Conservation (phyloP, 2,797 vertebrate genomes). For the Apogon talboti region DNA sequence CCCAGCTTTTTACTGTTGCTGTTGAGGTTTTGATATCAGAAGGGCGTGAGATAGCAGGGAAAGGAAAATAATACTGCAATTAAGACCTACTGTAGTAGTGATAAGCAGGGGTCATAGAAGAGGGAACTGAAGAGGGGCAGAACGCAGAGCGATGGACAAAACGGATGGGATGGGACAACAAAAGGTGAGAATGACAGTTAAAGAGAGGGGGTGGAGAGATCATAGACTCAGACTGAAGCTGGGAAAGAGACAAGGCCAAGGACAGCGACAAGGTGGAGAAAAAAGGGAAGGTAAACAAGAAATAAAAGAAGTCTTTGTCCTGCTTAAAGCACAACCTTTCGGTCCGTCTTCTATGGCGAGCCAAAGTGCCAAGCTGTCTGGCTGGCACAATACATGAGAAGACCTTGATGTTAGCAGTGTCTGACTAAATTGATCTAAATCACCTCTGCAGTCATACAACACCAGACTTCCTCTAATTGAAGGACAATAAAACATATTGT, state of each 20-base stretch:
- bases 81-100: constrained; percentile 64
- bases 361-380: constrained; percentile 35
- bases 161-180: constrained; percentile 44
- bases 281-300: constrained; percentile 58
- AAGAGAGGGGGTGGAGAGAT: constrained; percentile 37
- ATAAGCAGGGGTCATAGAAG: constrained; percentile 59
- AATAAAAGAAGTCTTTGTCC: constrained; percentile 68
- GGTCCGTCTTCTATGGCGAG: constrained; percentile 40
- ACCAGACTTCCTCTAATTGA: constrained; percentile 13
- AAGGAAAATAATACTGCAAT: constrained; percentile 72
- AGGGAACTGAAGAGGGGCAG: constrained; percentile 35
- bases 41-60: constrained; percentile 61
- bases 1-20: constrained; percentile 52
- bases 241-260: constrained; percentile 35
- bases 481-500: constrained; percentile 20
- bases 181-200: constrained; percentile 42
- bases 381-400: constrained; percentile 21
- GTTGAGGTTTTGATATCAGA: constrained; percentile 69
- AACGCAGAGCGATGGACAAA: constrained; percentile 44
- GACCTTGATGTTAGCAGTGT: constrained; percentile 14
- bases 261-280: constrained; percentile 41
- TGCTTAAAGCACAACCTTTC: constrained; percentile 46
- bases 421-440: constrained; percentile 30
- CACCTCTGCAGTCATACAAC: constrained; percentile 13
- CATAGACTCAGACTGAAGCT: constrained; percentile 13